Evolutionary conservation across 2,888 invertebrate species (phyloP).

Genomic region (Agrochola macilenta): DNA sequence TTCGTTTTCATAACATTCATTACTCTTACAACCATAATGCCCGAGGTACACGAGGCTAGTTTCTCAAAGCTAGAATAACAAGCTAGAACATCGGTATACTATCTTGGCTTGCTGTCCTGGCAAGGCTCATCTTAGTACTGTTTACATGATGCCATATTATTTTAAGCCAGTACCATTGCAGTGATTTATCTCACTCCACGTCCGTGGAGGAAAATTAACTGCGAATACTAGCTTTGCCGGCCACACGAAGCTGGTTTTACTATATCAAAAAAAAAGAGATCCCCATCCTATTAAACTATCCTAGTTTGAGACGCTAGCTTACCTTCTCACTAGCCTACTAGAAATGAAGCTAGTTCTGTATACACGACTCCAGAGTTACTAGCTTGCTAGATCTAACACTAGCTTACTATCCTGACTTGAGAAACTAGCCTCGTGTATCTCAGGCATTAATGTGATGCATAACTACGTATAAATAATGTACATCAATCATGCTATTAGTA

Average conservation of each 20-base stretch:
- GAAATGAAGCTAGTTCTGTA: neutral
- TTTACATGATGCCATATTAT: neutral
- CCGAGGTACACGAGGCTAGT: neutral
- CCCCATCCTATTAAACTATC: neutral
- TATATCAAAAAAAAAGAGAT: neutral
- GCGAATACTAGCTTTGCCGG: neutral
- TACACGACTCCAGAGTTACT: neutral
- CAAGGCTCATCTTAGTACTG: neutral
- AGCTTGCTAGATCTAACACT: neutral
- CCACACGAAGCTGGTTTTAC: neutral
- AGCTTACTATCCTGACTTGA: neutral
- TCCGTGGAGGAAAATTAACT: neutral
- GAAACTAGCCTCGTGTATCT: neutral
- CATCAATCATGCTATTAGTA: conserved; percentile 39
- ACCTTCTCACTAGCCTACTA: neutral
- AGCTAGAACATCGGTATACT: neutral
- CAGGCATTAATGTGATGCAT: conserved; percentile 24
- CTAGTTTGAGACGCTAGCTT: neutral
- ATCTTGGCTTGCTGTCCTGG: neutral
- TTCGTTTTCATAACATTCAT: conserved; percentile 58
- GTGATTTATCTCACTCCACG: neutral
- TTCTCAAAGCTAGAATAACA: neutral
- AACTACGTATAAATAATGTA: conserved; percentile 35
- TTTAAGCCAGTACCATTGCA: neutral
- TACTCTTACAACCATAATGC: conserved; percentile 26